Conservation (phyloP, 2,113 vertebrate species). For the Castor canadensis region DNA sequence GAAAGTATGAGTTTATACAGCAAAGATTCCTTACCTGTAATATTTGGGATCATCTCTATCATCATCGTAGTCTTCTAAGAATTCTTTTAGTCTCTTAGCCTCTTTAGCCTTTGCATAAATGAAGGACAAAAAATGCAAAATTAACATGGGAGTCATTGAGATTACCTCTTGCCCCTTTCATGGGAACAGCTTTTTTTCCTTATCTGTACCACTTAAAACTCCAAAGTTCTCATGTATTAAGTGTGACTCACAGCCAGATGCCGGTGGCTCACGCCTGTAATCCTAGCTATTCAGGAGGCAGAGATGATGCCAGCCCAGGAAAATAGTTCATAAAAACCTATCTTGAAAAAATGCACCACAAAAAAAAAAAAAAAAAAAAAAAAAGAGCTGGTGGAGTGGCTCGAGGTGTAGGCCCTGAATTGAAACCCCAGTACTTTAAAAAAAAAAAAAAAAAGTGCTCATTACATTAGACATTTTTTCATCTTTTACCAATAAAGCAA, state of each 20-base stretch:
- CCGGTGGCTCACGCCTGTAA: too few species aligned
- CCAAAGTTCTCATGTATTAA: not conserved
- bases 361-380: too few species aligned
- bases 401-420: too few species aligned
- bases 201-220: not conserved
- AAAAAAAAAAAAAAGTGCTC: too few species aligned
- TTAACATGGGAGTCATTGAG: not conserved
- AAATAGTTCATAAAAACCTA: too few species aligned
- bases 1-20: not conserved
- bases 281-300: too few species aligned
- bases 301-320: too few species aligned
- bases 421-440: too few species aligned
- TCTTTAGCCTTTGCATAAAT: conserved; percentile 91
- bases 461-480: not conserved
- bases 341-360: too few species aligned
- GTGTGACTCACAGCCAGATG: too few species aligned
- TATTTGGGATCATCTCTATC: conserved; percentile 99
- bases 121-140: conserved; percentile 19
- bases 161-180: not conserved
- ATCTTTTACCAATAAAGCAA: conserved; percentile 6
- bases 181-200: not conserved
- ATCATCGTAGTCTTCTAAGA: conserved; percentile 99
- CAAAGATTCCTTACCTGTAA: conserved; percentile 88
- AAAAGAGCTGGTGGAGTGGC: too few species aligned
- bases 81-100: conserved; percentile 97